Base-by-base conservation (phyloP, 2,797 vertebrate species). In the Cyclura pinguis region DNA sequence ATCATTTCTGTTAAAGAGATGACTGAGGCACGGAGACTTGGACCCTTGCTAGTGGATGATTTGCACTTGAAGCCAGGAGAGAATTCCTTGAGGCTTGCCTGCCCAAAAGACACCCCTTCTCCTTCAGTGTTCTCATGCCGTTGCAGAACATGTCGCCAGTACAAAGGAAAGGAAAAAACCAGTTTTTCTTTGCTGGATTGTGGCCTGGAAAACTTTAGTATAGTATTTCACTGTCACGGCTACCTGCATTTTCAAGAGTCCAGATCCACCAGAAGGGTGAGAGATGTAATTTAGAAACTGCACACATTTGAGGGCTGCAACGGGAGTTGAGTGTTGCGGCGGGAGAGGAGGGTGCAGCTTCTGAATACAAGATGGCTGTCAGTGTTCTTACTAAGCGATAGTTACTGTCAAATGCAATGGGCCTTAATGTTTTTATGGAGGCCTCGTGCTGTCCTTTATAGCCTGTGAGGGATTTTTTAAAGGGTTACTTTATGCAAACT, bases 1-100 rank as follows among this genome's bases (percentile, higher is more conserved):
- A 47, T 85, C 76, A 27, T 73, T 80, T 85, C 76, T 86, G 74
- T 84, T 83, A 85, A 83, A 22, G 80, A 74, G 87, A 82, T 59
- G 67, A 67, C 82, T 67, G 72, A 67, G 59, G 73, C 81, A 78
- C 62, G 69, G 82, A 85, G 73, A 67, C 24, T 35, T 89, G 47
- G 82, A 85, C 3, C 47, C 47, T 59, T 62, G 38, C 81, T 77
- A 47, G 57, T 69, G 59, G 80, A 76, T 82, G 87, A 57, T 83
- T 86, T 84, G 88, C 42, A 4, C 42, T 38, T 52, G 87, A 69
- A 84, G 12, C 32, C 81, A 52, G 80, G 38, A 84, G 81, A 89
- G 57, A 32, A 84, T 89, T 52, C 69, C 88, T 84, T 80, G 59
- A 50, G 76, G 57, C 38, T 77, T 88, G 80, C 18, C 87, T 88